phyloP scores from a whole-genome alignment of 2,888 invertebrate species.

The Lasioglossum villosulum region DNA sequence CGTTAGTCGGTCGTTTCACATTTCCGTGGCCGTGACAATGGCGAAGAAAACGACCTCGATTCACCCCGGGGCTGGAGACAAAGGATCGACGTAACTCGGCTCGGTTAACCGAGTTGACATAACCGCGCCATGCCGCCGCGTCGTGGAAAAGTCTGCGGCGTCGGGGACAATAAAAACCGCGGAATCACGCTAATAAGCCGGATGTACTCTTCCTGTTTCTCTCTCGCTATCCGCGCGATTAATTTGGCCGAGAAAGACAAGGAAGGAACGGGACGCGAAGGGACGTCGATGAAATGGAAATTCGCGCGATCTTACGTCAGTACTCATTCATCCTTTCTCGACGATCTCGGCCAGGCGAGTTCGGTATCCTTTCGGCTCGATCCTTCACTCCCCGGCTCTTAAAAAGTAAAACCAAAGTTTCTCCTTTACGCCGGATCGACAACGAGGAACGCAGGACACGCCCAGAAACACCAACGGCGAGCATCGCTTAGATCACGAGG shows the following conservation, averaged over 20 bases:
- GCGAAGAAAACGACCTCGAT: conserved; percentile 10
- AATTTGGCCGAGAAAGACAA: neutral
- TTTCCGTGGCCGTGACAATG: neutral
- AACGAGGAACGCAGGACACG: conserved; percentile 57
- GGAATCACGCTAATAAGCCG: conserved; percentile 4
- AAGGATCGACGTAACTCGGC: conserved; percentile 15
- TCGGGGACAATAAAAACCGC: conserved; percentile 1
- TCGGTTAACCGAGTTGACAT: conserved; percentile 16
- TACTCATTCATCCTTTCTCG: conserved; percentile 73
- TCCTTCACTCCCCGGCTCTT: conserved; percentile 64
- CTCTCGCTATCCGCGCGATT: neutral
- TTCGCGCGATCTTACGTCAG: conserved; percentile 67
- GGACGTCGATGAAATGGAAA: conserved; percentile 56
- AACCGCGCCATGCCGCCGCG: conserved; percentile 8
- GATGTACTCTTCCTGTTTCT: neutral
- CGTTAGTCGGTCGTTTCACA: neutral
- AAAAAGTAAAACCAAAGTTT: conserved; percentile 77
- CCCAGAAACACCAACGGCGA: conserved; percentile 38
- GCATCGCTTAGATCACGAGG: conserved; percentile 28
- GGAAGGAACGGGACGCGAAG: conserved; percentile 24
- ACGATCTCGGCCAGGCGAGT: conserved; percentile 40
- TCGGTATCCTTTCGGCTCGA: conserved; percentile 68
- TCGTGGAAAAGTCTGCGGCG: conserved; percentile 14
- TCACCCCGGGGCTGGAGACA: neutral
- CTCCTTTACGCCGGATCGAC: conserved; percentile 58